phyloP scores from a whole-genome alignment of 1,140 invertebrate genomes.

The Drosophila ananassae region DNA sequence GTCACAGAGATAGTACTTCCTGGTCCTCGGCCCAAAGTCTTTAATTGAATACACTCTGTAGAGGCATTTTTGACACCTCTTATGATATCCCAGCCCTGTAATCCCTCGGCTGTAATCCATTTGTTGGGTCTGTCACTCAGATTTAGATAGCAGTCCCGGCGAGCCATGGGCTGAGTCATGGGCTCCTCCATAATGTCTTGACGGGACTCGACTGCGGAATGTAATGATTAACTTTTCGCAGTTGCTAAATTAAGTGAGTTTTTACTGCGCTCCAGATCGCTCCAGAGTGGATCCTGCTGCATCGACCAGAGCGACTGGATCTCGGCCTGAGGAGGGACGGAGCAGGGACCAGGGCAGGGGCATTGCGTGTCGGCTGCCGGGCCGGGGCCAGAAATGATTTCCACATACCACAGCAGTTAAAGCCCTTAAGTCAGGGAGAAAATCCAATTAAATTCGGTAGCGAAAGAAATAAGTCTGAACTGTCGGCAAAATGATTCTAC shows the following conservation, averaged over 20 bases:
- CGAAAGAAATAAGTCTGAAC: constrained; percentile 82
- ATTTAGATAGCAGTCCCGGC: constrained; percentile 33
- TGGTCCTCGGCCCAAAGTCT: not conserved
- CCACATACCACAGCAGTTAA: constrained; percentile 81
- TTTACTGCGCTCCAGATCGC: constrained; percentile 51
- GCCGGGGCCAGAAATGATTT: constrained; percentile 73
- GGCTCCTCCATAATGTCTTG: constrained; percentile 20
- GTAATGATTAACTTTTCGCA: constrained; percentile 77
- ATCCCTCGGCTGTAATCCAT: constrained; percentile 31
- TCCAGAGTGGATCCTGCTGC: constrained; percentile 1
- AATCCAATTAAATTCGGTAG: constrained; percentile 83
- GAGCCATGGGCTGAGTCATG: constrained; percentile 26
- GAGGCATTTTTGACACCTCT: not conserved
- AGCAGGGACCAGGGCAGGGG: not conserved
- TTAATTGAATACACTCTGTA: not conserved
- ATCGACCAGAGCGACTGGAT: constrained; percentile 2
- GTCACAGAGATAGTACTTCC: constrained; percentile 18
- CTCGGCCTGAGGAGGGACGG: not conserved
- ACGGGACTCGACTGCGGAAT: constrained; percentile 58
- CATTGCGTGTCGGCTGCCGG: constrained; percentile 67
- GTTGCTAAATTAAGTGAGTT: constrained; percentile 80
- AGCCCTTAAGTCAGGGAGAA: constrained; percentile 82
- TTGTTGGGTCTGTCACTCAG: constrained; percentile 33
- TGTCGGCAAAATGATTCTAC: constrained; percentile 83
- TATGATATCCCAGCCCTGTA: constrained; percentile 3